Evolutionary conservation across 2,113 vertebrate genomes (phyloP).

Genomic region (Sinocyclocheilus grahami): DNA sequence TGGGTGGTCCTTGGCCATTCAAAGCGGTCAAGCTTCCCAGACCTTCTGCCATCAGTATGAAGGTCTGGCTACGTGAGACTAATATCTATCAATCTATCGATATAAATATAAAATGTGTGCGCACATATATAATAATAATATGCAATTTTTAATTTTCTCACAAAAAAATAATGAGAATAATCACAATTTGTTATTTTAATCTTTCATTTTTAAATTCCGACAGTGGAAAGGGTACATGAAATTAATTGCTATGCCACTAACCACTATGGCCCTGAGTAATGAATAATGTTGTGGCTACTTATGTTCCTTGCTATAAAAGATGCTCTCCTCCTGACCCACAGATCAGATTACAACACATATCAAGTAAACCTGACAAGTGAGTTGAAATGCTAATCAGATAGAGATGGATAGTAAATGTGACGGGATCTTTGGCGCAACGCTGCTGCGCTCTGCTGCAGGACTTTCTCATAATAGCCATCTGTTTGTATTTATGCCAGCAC

Average conservation of each 20-base stretch:
- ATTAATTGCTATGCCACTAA: not conserved
- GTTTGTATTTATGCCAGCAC: conserved; percentile 69
- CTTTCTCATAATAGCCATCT: conserved; percentile 67
- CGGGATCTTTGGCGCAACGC: conserved; percentile 56
- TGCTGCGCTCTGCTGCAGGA: conserved; percentile 60
- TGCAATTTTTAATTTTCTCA: not conserved
- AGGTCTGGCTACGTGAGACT: too few species aligned
- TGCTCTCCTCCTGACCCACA: conserved; percentile 15
- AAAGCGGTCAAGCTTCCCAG: too few species aligned
- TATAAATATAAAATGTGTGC: too few species aligned
- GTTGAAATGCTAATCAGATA: conserved; percentile 63
- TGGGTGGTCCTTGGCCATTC: too few species aligned
- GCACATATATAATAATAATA: too few species aligned
- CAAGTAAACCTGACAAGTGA: conserved; percentile 46
- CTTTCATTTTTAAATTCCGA: not conserved
- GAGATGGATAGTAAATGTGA: conserved; percentile 68
- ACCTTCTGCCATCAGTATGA: too few species aligned
- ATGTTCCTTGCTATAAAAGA: not conserved
- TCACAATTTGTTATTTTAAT: not conserved
- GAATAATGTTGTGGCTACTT: not conserved
- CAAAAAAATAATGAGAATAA: too few species aligned
- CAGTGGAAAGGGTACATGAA: not conserved
- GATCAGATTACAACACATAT: conserved; percentile 18
- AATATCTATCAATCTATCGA: not conserved
- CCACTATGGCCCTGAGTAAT: not conserved